Base-by-base conservation (phyloP, 2,113 vertebrate species). In the Gnathonemus echidnorhynchus region DNA sequence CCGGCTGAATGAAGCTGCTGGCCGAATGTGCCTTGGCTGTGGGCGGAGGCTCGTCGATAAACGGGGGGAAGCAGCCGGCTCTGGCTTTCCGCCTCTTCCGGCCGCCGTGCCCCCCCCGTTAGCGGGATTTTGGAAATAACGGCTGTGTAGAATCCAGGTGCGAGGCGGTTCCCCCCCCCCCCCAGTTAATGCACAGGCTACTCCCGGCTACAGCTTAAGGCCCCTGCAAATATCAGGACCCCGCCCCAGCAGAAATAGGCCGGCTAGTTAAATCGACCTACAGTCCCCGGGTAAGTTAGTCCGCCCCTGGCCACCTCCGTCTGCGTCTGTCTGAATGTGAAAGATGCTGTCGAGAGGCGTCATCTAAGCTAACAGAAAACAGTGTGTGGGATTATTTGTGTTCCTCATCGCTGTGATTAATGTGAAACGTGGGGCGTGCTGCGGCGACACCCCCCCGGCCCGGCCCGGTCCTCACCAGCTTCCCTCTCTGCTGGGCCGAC, bases 401-500 rank as follows among this genome's bases (percentile, higher is more conserved):
- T 19, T 7, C 17, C 35, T 10, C 15, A 48, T 48, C 3, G 8
- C 80, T 19, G 45, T 84, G 80, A 10, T 48, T 46, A n/a, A 84
- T 42, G 17, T 45, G 19, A 83, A 21, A 83, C 19, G 31, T 13
- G 7, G 9, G 70, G 39, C 1, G 5, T 35, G 31, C 9, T 77
- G 74, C 1, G 13, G 1, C 5, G 6, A 19, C 35, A 46, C 19
- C 50, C 21, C 50, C 74, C n/a, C 4, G 35, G 13, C 46, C 17
- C 2, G 62, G 10, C 13, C 17, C 2, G 49, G 10, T 19, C 90
- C 93, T 94, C 91, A 99, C 98, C 95, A 99, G 96, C 66, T 97
- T 98, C 24, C 98, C 98, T 86, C 97, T 96, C 87, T 96, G 97
- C 88, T 98, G 98, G 3, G 98, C 98, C 0, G 98, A 99, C 89